phyloP scores from a whole-genome alignment of 2,113 vertebrate species.

The Periophthalmodon schlosseri region DNA sequence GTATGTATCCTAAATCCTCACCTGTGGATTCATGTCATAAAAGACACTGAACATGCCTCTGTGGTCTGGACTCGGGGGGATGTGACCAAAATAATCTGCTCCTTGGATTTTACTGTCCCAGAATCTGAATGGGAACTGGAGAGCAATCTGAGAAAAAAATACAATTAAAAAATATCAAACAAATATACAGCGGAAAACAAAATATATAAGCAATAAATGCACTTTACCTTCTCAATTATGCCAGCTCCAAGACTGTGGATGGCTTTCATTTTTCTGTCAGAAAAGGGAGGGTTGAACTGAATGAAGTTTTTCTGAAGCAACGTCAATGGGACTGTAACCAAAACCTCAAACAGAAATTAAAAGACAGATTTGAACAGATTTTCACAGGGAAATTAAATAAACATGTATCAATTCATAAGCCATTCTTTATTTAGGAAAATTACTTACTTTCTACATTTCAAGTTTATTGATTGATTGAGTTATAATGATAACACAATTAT shows the following conservation, averaged over 20 bases:
- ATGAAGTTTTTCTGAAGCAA: slow-evolving; percentile 92
- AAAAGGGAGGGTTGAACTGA: slow-evolving; percentile 86
- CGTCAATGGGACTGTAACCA: slow-evolving; percentile 89
- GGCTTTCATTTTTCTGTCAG: slow-evolving; percentile 94
- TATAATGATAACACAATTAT: too few relatives aligned
- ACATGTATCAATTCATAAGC: not conserved
- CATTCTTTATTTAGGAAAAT: not conserved
- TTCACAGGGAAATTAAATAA: not conserved
- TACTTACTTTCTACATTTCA: too few relatives aligned
- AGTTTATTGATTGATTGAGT: too few relatives aligned
- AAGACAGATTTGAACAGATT: not conserved
- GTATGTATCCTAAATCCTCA: slow-evolving; percentile 60
- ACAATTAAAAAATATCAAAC: not conserved
- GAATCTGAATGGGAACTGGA: slow-evolving; percentile 94
- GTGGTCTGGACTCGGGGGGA: slow-evolving; percentile 85
- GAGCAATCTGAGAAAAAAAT: slow-evolving; percentile 81
- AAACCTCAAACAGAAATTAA: slow-evolving; percentile 74
- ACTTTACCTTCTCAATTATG: slow-evolving; percentile 91
- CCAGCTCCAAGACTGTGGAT: slow-evolving; percentile 93
- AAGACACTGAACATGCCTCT: slow-evolving; percentile 94
- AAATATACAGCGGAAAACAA: not conserved
- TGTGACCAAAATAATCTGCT: slow-evolving; percentile 95
- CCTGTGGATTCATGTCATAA: slow-evolving; percentile 96
- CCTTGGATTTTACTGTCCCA: slow-evolving; percentile 96
- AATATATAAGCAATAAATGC: not conserved